Evolutionary conservation across 2,888 invertebrate species (phyloP), one percentile per base, ranked within the genome.

Genomic region (Watsonalla cultraria): DNA sequence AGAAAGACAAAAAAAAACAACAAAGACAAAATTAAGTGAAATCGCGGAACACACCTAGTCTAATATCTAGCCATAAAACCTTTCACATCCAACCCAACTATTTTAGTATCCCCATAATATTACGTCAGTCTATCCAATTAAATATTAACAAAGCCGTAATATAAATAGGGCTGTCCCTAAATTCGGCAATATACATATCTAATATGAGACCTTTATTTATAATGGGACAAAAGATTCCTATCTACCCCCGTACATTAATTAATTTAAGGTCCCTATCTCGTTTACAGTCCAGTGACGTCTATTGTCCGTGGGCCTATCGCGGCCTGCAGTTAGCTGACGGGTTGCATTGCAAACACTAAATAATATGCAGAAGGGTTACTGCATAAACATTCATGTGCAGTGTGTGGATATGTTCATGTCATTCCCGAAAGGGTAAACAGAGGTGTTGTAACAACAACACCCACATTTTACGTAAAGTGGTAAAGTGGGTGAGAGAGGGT

Each of bases 261-360:
- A 76, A 80, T 79, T 77, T 75, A 76, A 72, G 73, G 74, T 60
- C 57, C 66, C 66, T 80, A 80, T 80, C 79, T 74, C 70, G 78
- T 79, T 79, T 60, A 78, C 78, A 73, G 78, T 67, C 77, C 77
- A 73, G 63, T 65, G 70, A 59, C 60, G 65, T 54, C 74, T 67
- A 75, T 79, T 79, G 76, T 78, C 58, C 64, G 56, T 45, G 53
- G 60, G 59, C 68, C 66, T 76, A 78, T 78, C 75, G 63, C 67
- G 39, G 53, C 65, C 63, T 50, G 47, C 59, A 56, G 59, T 53
- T 58, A 58, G 53, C 58, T 58, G 39, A 51, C 48, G 34, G 33
- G 0, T 63, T 63, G 53, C 49, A 49, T 35, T 48, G 7, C 60
- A 63, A 56, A 64, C 64, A 66, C 35, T 63, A 53, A 49, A 8